A percentile compares a stretch with the other conserved stretches of the same genome.
Evolutionary conservation across 2,113 vertebrate species (phyloP).

Genomic region (Zonotrichia leucophrys): DNA sequence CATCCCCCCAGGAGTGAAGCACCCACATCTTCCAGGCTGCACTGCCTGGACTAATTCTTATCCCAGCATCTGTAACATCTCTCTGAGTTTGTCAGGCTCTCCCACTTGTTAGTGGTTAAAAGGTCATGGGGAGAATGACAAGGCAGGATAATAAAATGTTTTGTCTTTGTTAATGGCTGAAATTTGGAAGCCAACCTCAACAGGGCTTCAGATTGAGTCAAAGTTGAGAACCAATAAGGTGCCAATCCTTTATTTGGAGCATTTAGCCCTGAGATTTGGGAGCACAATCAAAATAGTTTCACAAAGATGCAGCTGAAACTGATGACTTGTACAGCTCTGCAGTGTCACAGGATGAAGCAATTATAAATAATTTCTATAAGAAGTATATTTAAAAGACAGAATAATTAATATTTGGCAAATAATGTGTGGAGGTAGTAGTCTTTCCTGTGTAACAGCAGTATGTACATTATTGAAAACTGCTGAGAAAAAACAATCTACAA

Average conservation of each 20-base stretch:
- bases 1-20: not conserved
- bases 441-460: not conserved
- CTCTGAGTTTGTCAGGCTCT: not conserved
- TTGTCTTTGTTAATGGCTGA: not conserved
- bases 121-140: not conserved
- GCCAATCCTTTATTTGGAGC: not conserved
- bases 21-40: not conserved
- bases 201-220: not conserved
- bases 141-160: not conserved
- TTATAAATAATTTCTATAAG: not conserved
- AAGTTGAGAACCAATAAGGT: not conserved
- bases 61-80: not conserved
- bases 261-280: not conserved
- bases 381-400: not conserved
- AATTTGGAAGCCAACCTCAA: not conserved
- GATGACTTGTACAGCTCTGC: not conserved
- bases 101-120: not conserved
- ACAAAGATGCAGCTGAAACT: not conserved
- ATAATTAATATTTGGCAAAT: not conserved
- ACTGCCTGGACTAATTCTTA: not conserved
- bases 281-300: not conserved
- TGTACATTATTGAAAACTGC: not conserved
- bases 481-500: not conserved
- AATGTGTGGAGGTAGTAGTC: not conserved
- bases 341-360: not conserved